These are phyloP conservation scores for Lampris megalopsis DNA, from an alignment of 2,113 vertebrate species.

Conservation along the genomic window DNA sequence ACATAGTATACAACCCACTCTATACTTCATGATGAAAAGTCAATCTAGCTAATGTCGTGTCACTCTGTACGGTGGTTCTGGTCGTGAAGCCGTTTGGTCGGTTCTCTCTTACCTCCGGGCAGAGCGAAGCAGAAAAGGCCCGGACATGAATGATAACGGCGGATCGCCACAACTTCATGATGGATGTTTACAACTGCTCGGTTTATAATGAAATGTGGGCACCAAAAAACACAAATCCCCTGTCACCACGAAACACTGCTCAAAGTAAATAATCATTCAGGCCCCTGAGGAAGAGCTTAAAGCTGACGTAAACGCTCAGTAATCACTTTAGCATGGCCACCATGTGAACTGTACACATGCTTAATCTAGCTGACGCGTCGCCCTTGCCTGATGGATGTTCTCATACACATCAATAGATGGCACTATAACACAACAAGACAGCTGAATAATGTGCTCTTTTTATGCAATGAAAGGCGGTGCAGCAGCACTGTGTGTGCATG, in stretches of 20 bases:
- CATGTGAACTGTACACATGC: not conserved
- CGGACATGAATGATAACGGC: too few relatives aligned
- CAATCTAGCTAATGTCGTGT: too few relatives aligned
- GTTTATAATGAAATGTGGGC: too few relatives aligned
- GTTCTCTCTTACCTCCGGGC: too few relatives aligned
- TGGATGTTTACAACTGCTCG: too few relatives aligned
- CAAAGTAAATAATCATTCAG: not conserved
- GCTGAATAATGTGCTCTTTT: not conserved
- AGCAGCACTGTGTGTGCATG: not conserved
- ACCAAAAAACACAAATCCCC: too few relatives aligned
- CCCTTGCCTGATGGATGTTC: not conserved
- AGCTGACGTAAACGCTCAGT: not conserved
- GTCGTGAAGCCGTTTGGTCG: too few relatives aligned
- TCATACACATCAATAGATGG: conserved; percentile 59
- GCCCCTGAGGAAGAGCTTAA: not conserved
- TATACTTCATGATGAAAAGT: too few relatives aligned
- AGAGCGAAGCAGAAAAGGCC: too few relatives aligned
- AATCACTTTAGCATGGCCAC: not conserved
- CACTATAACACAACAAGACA: conserved; percentile 54
- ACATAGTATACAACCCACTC: too few relatives aligned
- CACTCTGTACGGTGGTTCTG: too few relatives aligned
- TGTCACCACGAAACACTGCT: not conserved
- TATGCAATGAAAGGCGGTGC: not conserved
- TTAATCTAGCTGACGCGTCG: not conserved
- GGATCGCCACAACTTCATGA: too few relatives aligned